A percentile compares a stretch with the other conserved stretches of the same genome.
Conservation (phyloP, 2,888 invertebrate species). For the Ceriagrion tenellum region DNA sequence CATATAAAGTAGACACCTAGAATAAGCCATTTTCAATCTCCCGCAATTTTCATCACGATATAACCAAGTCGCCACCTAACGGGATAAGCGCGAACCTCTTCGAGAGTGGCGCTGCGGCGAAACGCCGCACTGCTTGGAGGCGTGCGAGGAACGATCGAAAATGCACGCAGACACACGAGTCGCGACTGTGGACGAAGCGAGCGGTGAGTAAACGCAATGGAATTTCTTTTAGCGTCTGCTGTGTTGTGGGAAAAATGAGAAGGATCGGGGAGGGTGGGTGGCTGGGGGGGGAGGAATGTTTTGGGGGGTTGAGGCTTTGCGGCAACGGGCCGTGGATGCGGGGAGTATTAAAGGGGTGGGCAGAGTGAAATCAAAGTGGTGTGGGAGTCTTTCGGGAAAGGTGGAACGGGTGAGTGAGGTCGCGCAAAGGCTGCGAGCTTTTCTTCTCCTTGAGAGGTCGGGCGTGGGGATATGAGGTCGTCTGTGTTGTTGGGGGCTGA, state of each 20-base stretch:
- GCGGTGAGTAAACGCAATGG: slow-evolving; percentile 65
- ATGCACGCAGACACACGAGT: slow-evolving; percentile 29
- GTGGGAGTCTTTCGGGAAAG: background rate
- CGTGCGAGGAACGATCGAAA: background rate
- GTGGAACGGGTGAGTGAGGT: slow-evolving; percentile 26
- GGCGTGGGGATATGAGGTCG: slow-evolving; percentile 55
- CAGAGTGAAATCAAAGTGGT: slow-evolving; percentile 54
- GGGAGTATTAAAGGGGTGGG: background rate
- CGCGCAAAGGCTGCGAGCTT: slow-evolving; percentile 46
- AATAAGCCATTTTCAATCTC: background rate
- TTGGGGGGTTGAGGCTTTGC: background rate
- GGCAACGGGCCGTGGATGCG: background rate
- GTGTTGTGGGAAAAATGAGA: slow-evolving; percentile 26
- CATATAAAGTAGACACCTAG: background rate
- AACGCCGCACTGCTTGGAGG: slow-evolving; percentile 24
- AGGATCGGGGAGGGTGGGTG: background rate
- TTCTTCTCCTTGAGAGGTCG: slow-evolving; percentile 12
- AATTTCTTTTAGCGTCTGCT: slow-evolving; percentile 64
- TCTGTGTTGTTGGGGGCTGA: background rate
- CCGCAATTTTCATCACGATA: background rate
- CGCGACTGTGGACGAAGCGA: slow-evolving; percentile 55
- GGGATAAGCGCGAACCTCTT: background rate
- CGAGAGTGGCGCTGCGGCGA: slow-evolving; percentile 24
- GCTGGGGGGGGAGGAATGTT: background rate
- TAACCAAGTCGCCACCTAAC: background rate